A percentile compares a stretch with the other conserved stretches of the same genome.
These are phyloP conservation scores for Rhyacichthys aspro DNA, from an alignment of 2,797 vertebrate genomes.

Conservation along the genomic window DNA sequence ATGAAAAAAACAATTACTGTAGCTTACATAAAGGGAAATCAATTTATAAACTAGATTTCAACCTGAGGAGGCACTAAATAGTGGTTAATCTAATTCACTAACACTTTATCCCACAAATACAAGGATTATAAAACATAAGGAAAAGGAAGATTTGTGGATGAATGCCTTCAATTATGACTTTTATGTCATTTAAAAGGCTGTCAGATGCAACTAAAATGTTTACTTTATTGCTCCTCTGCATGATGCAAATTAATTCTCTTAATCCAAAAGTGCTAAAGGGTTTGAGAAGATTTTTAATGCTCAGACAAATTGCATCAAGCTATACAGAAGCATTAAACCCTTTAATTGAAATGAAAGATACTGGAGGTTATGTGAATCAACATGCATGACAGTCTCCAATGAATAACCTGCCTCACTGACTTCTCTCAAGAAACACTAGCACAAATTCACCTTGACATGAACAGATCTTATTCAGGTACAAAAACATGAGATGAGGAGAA, in stretches of 20 bases:
- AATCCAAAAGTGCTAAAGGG: constrained; percentile 27
- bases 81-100: constrained; percentile 6
- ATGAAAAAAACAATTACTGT: background rate
- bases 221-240: constrained; percentile 15
- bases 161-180: constrained; percentile 16
- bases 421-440: constrained; percentile 25
- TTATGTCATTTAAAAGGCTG: background rate
- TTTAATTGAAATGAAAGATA: constrained; percentile 51
- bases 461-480: constrained; percentile 37
- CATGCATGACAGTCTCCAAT: background rate
- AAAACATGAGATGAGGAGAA: constrained; percentile 19
- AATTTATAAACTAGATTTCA: background rate
- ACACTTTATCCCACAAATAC: constrained; percentile 6
- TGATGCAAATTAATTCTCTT: constrained; percentile 34
- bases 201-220: constrained; percentile 12
- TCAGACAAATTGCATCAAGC: constrained; percentile 24
- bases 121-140: constrained; percentile 7
- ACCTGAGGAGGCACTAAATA: background rate
- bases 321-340: constrained; percentile 36
- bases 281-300: constrained; percentile 26
- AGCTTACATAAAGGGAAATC: too few relatives aligned
- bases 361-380: constrained; percentile 15
- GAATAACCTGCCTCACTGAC: background rate
- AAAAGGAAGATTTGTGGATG: constrained; percentile 1
- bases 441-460: constrained; percentile 20